A percentile compares a stretch with the other conserved stretches of the same genome.
Evolutionary conservation across 2,888 invertebrate species (phyloP).

Genomic region (Synanthedon formicaeformis): DNA sequence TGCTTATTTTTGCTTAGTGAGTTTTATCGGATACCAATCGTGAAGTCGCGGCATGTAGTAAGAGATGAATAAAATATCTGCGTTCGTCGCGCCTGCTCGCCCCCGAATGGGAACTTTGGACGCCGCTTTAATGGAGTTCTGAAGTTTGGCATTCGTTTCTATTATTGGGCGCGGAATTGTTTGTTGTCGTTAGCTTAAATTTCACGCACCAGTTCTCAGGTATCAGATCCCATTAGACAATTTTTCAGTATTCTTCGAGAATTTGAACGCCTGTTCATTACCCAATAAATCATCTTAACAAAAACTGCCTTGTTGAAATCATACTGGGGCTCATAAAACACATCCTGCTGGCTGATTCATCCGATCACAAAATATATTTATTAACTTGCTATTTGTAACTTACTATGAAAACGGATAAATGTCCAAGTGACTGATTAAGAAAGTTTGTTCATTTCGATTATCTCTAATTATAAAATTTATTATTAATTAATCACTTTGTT

Average conservation of each 20-base stretch:
- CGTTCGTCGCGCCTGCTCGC: constrained; percentile 44
- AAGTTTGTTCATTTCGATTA: too few relatives aligned
- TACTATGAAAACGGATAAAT: too few relatives aligned
- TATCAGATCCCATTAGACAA: constrained; percentile 45
- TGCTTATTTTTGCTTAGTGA: constrained; percentile 61
- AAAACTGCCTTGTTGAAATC: too few relatives aligned
- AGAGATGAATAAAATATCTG: constrained; percentile 62
- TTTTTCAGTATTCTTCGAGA: constrained; percentile 1
- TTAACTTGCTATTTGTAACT: too few relatives aligned
- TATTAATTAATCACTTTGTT: too few relatives aligned
- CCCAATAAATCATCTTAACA: too few relatives aligned
- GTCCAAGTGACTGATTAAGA: too few relatives aligned
- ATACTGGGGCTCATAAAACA: too few relatives aligned
- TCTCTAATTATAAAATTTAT: too few relatives aligned
- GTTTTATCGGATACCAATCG: constrained; percentile 61
- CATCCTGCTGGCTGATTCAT: too few relatives aligned
- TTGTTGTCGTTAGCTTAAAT: constrained; percentile 61
- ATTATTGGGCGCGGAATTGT: constrained; percentile 50
- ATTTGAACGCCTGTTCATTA: too few relatives aligned
- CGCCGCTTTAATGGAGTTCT: constrained; percentile 57
- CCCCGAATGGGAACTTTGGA: constrained; percentile 54
- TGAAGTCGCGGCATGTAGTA: constrained; percentile 46
- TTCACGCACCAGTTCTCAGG: constrained; percentile 46
- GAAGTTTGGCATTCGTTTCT: constrained; percentile 60
- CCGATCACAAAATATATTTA: too few relatives aligned